Evolutionary conservation across 2,797 vertebrate species (phyloP), one percentile per base, ranked within the genome.

Genomic region (Peromyscus eremicus): DNA sequence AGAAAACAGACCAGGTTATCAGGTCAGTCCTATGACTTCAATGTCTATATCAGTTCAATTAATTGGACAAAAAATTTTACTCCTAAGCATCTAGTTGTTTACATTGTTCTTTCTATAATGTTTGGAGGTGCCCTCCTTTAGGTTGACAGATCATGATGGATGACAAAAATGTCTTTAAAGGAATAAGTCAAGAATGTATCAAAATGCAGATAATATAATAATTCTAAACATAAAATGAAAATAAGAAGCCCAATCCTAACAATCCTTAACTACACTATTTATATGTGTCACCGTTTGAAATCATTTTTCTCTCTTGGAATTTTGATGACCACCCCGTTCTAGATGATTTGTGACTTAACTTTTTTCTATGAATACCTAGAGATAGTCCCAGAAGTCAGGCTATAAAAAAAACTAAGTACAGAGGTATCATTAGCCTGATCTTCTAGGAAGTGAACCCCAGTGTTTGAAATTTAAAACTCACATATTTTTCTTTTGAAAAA

Each of bases 361-460:
- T 32, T 75, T 92, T 96, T 94, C 64, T 97, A 55, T 23, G 55
- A 89, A 82, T 92, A 37, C 29, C 70, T 79, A 16, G 89, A 95
- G n/a, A 91, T 3, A 90, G 3, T 85, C 46, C 2, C 27, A 86
- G 52, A 13, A 91, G 92, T 90, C 52, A 52, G 6, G 40, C 57
- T 80, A 55, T 60, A 91, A 89, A 80, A 82, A 82, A 13, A 88
- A 17, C 34, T 66, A 89, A 94, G 52, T 57, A 94, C 32, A 88
- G 27, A 86, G 29, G 70, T 66, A 12, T 66, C 6, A 85, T 66
- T 62, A 71, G 34, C 16, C 87, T 94, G 14, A 70, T 89, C 21
- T 55, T 85, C 37, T 25, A 92, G 32, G 70, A 75, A 76, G 13
- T 94, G 37, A 94, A 92, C 23, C 7, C 14, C 46, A 68, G 9